A percentile compares a stretch with the other conserved stretches of the same genome.
Evolutionary conservation across 2,797 vertebrate species (phyloP).

Genomic region (Sebastes kiyomatsui): DNA sequence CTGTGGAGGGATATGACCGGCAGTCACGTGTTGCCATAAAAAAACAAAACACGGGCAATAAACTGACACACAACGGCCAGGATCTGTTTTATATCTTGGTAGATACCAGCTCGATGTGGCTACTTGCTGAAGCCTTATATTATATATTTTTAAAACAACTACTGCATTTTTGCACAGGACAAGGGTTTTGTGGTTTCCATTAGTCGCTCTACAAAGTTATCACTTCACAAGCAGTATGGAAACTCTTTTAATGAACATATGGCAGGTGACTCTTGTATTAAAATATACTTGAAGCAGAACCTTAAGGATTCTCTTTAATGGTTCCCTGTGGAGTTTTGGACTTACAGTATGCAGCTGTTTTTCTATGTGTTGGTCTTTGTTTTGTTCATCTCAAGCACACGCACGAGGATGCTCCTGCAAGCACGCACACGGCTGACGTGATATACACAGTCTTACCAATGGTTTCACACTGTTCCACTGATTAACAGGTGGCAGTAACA

Average conservation of each 20-base stretch:
- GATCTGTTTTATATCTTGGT: not conserved
- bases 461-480: too few relatives aligned
- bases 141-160: not conserved
- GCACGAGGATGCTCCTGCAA: too few relatives aligned
- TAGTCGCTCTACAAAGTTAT: not conserved
- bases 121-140: not conserved
- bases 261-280: not conserved
- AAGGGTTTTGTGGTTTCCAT: not conserved
- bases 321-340: too few relatives aligned
- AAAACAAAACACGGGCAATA: not conserved
- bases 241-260: not conserved
- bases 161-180: not conserved
- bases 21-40: not conserved
- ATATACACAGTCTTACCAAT: too few relatives aligned
- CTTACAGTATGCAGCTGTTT: too few relatives aligned
- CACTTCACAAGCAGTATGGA: not conserved
- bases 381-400: too few relatives aligned
- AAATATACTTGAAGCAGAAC: not conserved
- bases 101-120: not conserved
- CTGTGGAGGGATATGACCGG: too few relatives aligned
- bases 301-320: not conserved
- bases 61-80: not conserved
- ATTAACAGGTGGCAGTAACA: too few relatives aligned
- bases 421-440: rapidly evolving
- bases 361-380: too few relatives aligned